These are phyloP conservation scores for Gymnocypris eckloni DNA, from an alignment of 2,797 vertebrate genomes.

Conservation along the genomic window DNA sequence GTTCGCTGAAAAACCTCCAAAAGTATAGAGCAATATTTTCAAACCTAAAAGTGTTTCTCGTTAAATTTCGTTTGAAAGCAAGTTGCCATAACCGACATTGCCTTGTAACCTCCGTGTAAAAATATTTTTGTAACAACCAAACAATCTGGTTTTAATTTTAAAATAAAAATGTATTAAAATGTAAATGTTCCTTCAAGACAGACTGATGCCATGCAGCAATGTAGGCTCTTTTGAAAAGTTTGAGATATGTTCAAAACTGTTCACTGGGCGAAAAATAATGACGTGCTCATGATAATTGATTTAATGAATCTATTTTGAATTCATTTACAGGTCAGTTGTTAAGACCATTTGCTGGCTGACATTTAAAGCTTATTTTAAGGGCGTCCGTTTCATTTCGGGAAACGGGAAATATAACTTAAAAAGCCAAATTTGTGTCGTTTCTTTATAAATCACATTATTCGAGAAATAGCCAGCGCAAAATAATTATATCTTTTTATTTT, in stretches of 20 bases:
- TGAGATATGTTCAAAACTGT: slow-evolving; percentile 3
- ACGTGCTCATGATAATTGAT: slow-evolving; percentile 84
- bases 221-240: background rate
- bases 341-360: slow-evolving; percentile 75
- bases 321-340: slow-evolving; percentile 77
- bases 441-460: background rate
- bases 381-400: slow-evolving; percentile 75
- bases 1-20: background rate
- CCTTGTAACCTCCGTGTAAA: background rate
- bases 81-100: background rate
- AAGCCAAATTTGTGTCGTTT: background rate
- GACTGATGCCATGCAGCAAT: background rate
- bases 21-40: background rate
- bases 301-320: slow-evolving; percentile 84
- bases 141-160: background rate
- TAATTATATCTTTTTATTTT: background rate
- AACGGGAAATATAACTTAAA: slow-evolving; percentile 70
- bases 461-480: background rate
- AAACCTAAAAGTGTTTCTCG: background rate
- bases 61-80: background rate
- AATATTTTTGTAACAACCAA: background rate
- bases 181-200: background rate
- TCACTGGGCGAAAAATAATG: slow-evolving; percentile 68
- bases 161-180: background rate
- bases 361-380: slow-evolving; percentile 81